These are phyloP conservation scores for Eristalis arbustorum DNA, from an alignment of 2,888 invertebrate genomes.

Conservation along the genomic window DNA sequence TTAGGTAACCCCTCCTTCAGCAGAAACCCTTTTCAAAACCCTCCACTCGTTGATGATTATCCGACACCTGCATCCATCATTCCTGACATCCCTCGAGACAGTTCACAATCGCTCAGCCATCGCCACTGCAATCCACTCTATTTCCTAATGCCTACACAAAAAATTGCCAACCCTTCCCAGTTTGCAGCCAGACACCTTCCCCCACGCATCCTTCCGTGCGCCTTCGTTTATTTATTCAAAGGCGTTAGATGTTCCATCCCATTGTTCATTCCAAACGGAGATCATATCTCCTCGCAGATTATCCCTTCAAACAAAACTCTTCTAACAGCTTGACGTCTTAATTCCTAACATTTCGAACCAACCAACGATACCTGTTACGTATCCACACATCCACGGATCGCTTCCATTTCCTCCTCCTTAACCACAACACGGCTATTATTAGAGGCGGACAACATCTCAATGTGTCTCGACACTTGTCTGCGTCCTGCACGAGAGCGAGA, in stretches of 20 bases:
- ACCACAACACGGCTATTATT: constrained; percentile 45
- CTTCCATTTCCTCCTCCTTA: constrained; percentile 7
- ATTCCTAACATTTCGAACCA: constrained; percentile 57
- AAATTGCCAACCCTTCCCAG: constrained; percentile 7
- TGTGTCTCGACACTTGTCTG: constrained; percentile 54
- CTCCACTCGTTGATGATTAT: background rate
- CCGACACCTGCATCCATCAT: background rate
- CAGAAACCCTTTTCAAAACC: background rate
- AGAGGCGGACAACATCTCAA: constrained; percentile 65
- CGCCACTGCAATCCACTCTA: background rate
- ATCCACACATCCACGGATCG: constrained; percentile 11
- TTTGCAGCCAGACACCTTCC: constrained; percentile 3
- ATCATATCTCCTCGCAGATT: constrained; percentile 42
- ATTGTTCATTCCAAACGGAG: constrained; percentile 35
- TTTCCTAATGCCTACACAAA: constrained; percentile 14
- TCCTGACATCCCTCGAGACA: background rate
- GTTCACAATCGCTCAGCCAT: background rate
- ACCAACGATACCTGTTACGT: constrained; percentile 35
- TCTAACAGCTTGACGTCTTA: constrained; percentile 67
- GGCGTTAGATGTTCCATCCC: constrained; percentile 63
- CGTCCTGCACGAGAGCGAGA: background rate
- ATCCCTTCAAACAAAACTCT: constrained; percentile 26
- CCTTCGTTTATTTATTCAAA: constrained; percentile 57
- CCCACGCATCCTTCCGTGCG: constrained; percentile 33
- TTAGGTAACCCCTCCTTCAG: background rate